phyloP scores from a whole-genome alignment of 2,888 invertebrate species.

The Biston stratarius region DNA sequence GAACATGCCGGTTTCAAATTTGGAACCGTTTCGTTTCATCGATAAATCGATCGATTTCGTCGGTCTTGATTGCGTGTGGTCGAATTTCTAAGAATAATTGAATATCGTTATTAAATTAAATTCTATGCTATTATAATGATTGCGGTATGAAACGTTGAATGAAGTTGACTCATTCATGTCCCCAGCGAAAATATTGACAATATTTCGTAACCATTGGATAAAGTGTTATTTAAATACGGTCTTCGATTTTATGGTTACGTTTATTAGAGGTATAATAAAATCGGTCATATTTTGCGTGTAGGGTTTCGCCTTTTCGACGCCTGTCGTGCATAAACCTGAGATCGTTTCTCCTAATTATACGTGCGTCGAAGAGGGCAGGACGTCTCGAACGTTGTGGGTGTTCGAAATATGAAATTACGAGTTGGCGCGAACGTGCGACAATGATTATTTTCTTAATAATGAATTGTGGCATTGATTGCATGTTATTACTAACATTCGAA shows the following conservation, averaged over 20 bases:
- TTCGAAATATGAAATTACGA: constrained; percentile 82
- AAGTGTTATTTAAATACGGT: constrained; percentile 60
- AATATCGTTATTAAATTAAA: constrained; percentile 79
- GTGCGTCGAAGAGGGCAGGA: constrained; percentile 69
- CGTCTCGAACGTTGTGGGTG: constrained; percentile 78
- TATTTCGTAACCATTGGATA: constrained; percentile 75
- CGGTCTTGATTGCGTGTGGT: constrained; percentile 81
- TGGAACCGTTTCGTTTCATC: constrained; percentile 84
- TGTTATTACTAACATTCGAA: constrained; percentile 63
- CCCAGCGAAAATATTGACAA: constrained; percentile 67
- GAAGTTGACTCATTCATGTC: constrained; percentile 72
- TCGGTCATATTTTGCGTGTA: constrained; percentile 76
- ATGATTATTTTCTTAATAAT: constrained; percentile 65
- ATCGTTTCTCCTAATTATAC: constrained; percentile 84
- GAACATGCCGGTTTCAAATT: constrained; percentile 81
- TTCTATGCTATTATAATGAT: constrained; percentile 78
- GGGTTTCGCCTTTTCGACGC: constrained; percentile 81
- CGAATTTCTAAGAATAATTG: constrained; percentile 82
- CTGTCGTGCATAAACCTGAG: constrained; percentile 80
- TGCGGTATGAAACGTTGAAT: constrained; percentile 65
- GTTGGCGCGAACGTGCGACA: constrained; percentile 81
- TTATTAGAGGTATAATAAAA: constrained; percentile 77
- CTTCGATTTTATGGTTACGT: constrained; percentile 73
- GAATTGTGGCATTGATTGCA: constrained; percentile 63
- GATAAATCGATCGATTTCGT: constrained; percentile 83